Conservation (phyloP, 2,113 vertebrate genomes). For the Corythornis madagascariensis region DNA sequence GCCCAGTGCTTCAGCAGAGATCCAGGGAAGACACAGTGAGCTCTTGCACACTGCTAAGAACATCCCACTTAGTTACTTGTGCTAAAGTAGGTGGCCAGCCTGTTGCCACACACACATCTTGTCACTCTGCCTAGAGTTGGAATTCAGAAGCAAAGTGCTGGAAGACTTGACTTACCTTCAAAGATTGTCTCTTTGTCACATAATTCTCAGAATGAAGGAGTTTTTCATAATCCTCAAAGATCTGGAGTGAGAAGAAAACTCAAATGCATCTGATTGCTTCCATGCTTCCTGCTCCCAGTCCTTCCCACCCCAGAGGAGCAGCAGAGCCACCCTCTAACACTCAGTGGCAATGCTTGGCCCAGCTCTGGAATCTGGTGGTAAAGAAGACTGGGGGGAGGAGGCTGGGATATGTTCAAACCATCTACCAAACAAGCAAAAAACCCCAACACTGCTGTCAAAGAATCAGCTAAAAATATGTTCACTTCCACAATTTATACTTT, state of each 20-base stretch:
- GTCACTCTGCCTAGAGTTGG: background rate
- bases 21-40: background rate
- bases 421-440: background rate
- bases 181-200: constrained; percentile 95
- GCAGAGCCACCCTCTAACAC: background rate
- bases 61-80: background rate
- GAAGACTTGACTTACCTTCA: constrained; percentile 84
- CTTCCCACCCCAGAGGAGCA: background rate
- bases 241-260: constrained; percentile 75
- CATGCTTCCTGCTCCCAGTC: background rate
- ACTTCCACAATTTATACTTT: background rate
- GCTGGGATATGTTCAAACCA: background rate
- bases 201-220: constrained; percentile 98
- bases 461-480: background rate
- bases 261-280: background rate
- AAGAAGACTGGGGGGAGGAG: background rate
- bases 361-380: background rate
- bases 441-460: background rate
- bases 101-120: background rate
- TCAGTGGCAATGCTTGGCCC: background rate
- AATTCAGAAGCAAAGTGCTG: background rate
- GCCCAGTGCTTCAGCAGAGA: background rate
- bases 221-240: constrained; percentile 97
- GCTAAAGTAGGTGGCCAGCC: background rate
- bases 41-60: background rate